Percentiles rank a stretch among this genome's conserved stretches.
These are phyloP conservation scores for Alitta virens DNA, from an alignment of 2,888 invertebrate genomes.

Conservation along the genomic window DNA sequence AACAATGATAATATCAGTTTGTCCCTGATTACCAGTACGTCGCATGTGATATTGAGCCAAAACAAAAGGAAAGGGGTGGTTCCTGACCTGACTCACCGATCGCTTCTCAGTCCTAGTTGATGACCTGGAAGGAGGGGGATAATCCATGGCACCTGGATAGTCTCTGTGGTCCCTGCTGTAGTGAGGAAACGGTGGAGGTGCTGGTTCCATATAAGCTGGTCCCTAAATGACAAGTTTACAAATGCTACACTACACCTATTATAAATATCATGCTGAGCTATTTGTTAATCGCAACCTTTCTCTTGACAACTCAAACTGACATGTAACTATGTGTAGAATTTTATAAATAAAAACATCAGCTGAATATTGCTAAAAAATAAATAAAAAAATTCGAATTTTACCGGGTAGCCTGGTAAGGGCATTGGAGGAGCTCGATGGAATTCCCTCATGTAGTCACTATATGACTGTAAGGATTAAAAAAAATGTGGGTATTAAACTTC, in stretches of 20 bases:
- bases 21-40: no score
- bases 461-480: conserved; percentile 39
- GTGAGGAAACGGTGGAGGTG: conserved; percentile 64
- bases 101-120: conserved; percentile 44
- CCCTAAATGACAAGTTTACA: no score
- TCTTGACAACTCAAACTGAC: no score
- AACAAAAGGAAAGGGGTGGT: not conserved
- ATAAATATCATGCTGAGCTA: no score
- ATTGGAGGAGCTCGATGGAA: conserved; percentile 57
- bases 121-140: conserved; percentile 33
- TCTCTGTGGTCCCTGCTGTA: conserved; percentile 66
- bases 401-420: conserved; percentile 73
- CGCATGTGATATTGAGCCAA: no score
- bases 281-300: no score
- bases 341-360: no score
- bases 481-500: conserved; percentile 4
- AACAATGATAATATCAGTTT: no score
- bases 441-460: conserved; percentile 75
- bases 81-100: conserved; percentile 41
- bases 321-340: no score
- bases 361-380: no score
- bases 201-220: conserved; percentile 58
- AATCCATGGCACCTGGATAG: conserved; percentile 63
- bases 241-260: no score
- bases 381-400: no score